Base-by-base conservation (phyloP, 1,140 invertebrate genomes). In the Whitmania pigra region DNA sequence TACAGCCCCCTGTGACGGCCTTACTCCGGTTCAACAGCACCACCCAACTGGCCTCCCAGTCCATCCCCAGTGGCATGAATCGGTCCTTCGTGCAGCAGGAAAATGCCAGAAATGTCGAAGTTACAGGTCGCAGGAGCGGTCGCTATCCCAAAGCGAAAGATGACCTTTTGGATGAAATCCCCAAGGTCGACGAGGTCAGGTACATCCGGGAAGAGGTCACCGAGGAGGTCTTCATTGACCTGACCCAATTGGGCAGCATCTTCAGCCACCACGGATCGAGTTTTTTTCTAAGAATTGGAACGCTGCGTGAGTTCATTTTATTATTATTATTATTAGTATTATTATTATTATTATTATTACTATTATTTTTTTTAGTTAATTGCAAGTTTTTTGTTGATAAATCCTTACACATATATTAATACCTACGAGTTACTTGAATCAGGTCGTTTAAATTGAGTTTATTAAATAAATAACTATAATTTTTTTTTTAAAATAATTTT, bases 221-320 rank as follows among this genome's bases (percentile, higher is more conserved):
- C 4, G 31, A 49, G 20, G 69, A 70, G 53, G 49, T 70, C 6
- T 70, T 36, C 31, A 70, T 70, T 53, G 69, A 70, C 43, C 31
- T 70, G 69, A 22, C 69, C 31, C 25, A 70, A 18, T 49, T 70
- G 36, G 69, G 69, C 43, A 31, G 25, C 71, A 66, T 71, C n/a
- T 71, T 73, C 36, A 60, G 53, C 36, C 73, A 73, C 40, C 57
- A 73, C 7, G 73, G 69, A 29, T 54, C 69, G 22, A 72, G 73
- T 22, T 73, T 73, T 57, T 73, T 55, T 27, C 55, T 73, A 11
- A 53, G 73, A 2, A 68, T 73, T 18, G 73, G 73, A 49, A 29
- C 73, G 54, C 31, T 73, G 22, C 27, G 73, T 73, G 49, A 53
- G 73, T 73, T n/a, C n/a, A n/a, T n/a, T n/a, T n/a, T n/a, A n/a